Evolutionary conservation across 2,888 invertebrate species (phyloP), one percentile per base, ranked within the genome.

Genomic region (Volucella bombylans): DNA sequence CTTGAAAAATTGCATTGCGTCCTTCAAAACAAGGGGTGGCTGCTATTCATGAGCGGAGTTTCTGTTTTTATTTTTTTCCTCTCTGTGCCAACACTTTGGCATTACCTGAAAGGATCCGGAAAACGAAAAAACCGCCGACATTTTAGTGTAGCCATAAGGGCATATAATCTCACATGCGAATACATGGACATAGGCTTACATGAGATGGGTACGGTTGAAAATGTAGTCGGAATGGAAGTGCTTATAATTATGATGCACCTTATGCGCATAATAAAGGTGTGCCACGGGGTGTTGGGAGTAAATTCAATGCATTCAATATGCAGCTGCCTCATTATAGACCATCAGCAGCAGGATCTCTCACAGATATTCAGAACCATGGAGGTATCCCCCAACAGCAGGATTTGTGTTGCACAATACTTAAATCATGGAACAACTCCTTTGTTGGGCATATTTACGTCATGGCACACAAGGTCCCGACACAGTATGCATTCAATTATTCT

Each of bases 261-360:
- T 11, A 18, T 49, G 52, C 39, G n/a, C 55, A 43, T 31, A 54
- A 12, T 39, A n/a, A 10, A 52, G 8, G 15, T 23, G 39, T 54
- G 50, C 49, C 43, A 39, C 4, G 18, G 43, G 31, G 15, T 49
- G 78, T 67, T 50, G 74, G 31, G 31, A 31, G 31, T 6, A 31
- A 31, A 6, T 31, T 64, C 79, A 73, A 55, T 73, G 47, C 47
- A 59, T 76, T 62, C 76, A 76, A 55, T 71, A 67, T 80, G 71
- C 67, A 74, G 71, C 80, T 80, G 76, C 67, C 80, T 80, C 80
- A 80, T 80, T 85, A 85, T 62, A 71, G 80, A 38, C 80, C 61
- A 78, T 12, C 43, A 45, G n/a, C 38, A 14, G 38, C 38, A 38
- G 15, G 47, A 43, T 62, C 49, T 67, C 31, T n/a, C 38, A 11